These are phyloP conservation scores for Ericerus pela DNA, from an alignment of 1,140 invertebrate species.

Conservation along the genomic window DNA sequence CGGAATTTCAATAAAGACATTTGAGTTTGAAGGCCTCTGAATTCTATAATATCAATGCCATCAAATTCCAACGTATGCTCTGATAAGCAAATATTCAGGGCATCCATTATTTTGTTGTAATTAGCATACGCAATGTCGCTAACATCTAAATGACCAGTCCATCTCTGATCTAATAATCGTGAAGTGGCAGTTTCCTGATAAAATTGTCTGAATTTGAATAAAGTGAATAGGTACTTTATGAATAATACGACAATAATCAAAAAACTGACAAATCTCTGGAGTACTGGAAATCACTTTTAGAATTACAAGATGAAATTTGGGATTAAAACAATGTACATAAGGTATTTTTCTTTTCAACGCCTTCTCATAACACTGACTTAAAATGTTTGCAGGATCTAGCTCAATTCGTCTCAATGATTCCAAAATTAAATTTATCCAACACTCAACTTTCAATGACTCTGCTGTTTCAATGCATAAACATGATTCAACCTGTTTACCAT, in stretches of 20 bases:
- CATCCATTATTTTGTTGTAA: too few species aligned
- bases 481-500: background rate
- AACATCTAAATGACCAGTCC: background rate
- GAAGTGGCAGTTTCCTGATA: background rate
- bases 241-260: background rate
- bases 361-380: background rate
- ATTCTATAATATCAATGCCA: background rate
- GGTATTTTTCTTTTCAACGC: background rate
- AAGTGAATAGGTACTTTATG: too few species aligned
- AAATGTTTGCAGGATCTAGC: background rate
- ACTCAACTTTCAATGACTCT: too few species aligned
- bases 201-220: background rate
- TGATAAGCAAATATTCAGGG: background rate
- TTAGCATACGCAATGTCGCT: background rate
- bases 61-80: background rate
- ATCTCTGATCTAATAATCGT: slow-evolving; percentile 1
- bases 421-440: slow-evolving; percentile 1
- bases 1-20: too few species aligned
- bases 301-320: background rate
- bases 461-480: background rate
- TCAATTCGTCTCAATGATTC: background rate
- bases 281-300: background rate
- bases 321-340: background rate
- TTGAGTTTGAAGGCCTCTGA: too few species aligned
- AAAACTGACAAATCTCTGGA: background rate